Percentiles rank a stretch among this genome's conserved stretches.
Conservation (phyloP, 2,888 invertebrate genomes). For the Drosophila kanekoi region DNA sequence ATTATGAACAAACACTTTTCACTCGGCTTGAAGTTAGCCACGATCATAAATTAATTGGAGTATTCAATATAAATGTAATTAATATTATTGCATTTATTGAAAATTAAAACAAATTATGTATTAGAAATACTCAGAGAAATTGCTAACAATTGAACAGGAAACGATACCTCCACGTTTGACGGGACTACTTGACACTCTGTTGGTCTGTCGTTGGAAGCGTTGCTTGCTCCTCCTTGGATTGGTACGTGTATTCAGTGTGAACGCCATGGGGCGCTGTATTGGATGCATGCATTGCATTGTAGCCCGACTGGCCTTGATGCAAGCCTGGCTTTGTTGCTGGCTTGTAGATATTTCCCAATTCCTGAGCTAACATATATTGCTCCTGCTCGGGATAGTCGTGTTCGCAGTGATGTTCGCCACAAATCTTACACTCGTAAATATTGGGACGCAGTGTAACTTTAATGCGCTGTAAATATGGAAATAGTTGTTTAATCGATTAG, state of each 20-base stretch:
- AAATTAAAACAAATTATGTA: conserved; percentile 59
- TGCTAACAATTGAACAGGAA: conserved; percentile 55
- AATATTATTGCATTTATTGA: conserved; percentile 46
- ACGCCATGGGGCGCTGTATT: conserved; percentile 37
- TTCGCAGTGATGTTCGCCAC: conserved; percentile 92
- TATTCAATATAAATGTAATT: neutral
- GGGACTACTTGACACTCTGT: conserved; percentile 42
- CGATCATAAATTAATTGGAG: neutral
- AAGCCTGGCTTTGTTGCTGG: conserved; percentile 50
- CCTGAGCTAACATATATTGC: conserved; percentile 85
- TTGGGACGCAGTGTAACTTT: conserved; percentile 91
- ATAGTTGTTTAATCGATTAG: neutral
- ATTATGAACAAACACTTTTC: too few species aligned
- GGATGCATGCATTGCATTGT: conserved; percentile 75
- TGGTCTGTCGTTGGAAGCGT: conserved; percentile 39
- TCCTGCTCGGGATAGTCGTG: conserved; percentile 87
- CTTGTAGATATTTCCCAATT: conserved; percentile 76
- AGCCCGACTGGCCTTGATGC: conserved; percentile 57
- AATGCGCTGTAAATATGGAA: conserved; percentile 87
- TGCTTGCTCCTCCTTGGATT: conserved; percentile 50
- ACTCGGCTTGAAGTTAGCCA: too few species aligned
- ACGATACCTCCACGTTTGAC: conserved; percentile 17
- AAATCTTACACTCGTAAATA: conserved; percentile 90
- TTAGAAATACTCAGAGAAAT: conserved; percentile 61
- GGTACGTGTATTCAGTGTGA: conserved; percentile 61